A percentile compares a stretch with the other conserved stretches of the same genome.
phyloP scores from a whole-genome alignment of 2,797 vertebrate genomes.

The Antennarius maculatus region DNA sequence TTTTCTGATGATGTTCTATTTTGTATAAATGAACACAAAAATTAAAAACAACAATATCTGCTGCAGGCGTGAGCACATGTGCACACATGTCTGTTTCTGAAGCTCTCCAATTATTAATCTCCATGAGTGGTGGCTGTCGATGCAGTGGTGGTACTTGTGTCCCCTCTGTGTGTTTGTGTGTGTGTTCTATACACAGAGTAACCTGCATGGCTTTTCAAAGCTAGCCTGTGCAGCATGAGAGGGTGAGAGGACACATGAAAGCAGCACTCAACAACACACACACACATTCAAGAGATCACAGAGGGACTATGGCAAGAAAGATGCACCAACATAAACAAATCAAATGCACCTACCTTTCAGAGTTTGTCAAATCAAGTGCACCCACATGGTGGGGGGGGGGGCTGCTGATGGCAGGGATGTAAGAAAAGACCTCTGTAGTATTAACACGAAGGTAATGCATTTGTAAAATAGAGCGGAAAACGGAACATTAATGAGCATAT shows the following conservation, averaged over 20 bases:
- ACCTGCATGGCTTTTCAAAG: constrained; percentile 82
- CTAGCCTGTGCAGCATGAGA: constrained; percentile 43
- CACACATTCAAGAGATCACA: constrained; percentile 68
- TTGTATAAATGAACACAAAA: constrained; percentile 22
- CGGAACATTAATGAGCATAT: background rate
- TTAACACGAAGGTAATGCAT: background rate
- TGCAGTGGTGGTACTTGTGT: constrained; percentile 54
- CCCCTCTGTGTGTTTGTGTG: constrained; percentile 35
- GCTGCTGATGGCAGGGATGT: constrained; percentile 34
- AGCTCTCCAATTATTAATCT: constrained; percentile 53
- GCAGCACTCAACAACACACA: constrained; percentile 60
- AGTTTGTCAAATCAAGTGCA: constrained; percentile 58
- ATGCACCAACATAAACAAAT: constrained; percentile 72
- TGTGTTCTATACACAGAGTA: constrained; percentile 54
- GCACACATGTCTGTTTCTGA: constrained; percentile 40
- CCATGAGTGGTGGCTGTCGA: constrained; percentile 38
- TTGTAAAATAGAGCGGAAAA: constrained; percentile 4
- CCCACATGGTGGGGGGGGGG: constrained; percentile 58
- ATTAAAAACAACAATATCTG: constrained; percentile 35
- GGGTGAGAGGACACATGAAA: constrained; percentile 78
- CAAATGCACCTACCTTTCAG: constrained; percentile 61
- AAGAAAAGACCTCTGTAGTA: constrained; percentile 1
- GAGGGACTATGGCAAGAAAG: constrained; percentile 41
- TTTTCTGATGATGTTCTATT: background rate
- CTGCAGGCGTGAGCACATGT: constrained; percentile 8